Base-by-base conservation (phyloP, 2,797 vertebrate species). In the Ceryle rudis region DNA sequence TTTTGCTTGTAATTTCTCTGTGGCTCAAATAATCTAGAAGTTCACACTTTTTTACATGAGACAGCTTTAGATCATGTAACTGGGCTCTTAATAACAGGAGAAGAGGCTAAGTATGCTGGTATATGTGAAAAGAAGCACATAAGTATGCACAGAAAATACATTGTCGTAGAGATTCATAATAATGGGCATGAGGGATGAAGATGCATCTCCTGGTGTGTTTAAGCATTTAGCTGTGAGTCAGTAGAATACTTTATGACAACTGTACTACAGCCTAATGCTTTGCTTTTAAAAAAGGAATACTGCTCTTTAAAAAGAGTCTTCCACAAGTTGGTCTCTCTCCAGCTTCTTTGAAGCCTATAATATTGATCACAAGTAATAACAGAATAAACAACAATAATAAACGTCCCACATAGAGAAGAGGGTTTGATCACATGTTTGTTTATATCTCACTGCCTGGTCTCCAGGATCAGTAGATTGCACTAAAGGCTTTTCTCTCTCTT, bases 111-210 rank as follows among this genome's bases (percentile, higher is more conserved):
- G 21, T 96, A 90, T 67, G 49, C 33, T 95, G 81, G 65, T 58
- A 62, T 46, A 61, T 81, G 77, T 70, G 79, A 61, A 93, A 81
- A 78, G 81, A 95, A 86, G 52, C 58, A 64, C 80, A 91, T 29
- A 55, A 72, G 28, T 87, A 93, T 55, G 71, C 86, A 94, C 75
- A 82, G 82, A 93, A 97, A 96, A 92, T 82, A 86, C 13, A 28
- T 58, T 67, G 49, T 25, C 81, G 96, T 96, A 85, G 37, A 94
- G 78, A 49, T 96, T 90, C 96, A 60, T 85, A 95, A 89, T 83
- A 88, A 96, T 11, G 57, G 81, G 79, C 66, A 93, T 86, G 23
- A 94, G 86, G 79, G 37, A 97, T 81, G 86, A 95, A 93, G 93
- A 84, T 79, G 60, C 41, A 73, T 88, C 83, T 92, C 91, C 96